Conservation (phyloP, 2,888 invertebrate species). For the Lamproptera curius region DNA sequence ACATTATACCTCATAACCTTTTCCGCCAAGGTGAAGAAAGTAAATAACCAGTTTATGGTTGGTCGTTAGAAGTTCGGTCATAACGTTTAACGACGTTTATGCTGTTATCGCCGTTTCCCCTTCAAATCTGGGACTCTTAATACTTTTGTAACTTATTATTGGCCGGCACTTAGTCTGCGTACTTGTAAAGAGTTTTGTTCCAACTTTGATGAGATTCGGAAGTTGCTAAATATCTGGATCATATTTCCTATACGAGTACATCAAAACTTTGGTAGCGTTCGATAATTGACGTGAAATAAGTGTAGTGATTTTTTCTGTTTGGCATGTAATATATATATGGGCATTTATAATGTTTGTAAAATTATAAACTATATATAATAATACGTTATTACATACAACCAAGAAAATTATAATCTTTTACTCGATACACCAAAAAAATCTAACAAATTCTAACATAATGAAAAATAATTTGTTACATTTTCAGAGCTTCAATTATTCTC, state of each 20-base stretch:
- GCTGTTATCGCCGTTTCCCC: constrained; percentile 53
- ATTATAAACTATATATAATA: too few relatives aligned
- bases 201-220: constrained; percentile 21
- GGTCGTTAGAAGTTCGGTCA: constrained; percentile 69
- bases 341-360: too few relatives aligned
- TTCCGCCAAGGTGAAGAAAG: constrained; percentile 45
- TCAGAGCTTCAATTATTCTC: too few relatives aligned
- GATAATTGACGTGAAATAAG: not conserved
- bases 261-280: not conserved
- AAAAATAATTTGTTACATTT: too few relatives aligned
- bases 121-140: constrained; percentile 55
- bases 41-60: constrained; percentile 69
- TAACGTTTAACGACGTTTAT: constrained; percentile 61
- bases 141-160: constrained; percentile 58
- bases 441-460: too few relatives aligned
- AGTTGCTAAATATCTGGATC: constrained; percentile 3
- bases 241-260: not conserved
- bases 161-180: constrained; percentile 39
- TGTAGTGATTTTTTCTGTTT: not conserved
- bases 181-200: constrained; percentile 23
- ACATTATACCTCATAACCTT: constrained; percentile 23
- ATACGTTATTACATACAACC: too few relatives aligned
- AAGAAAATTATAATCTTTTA: too few relatives aligned
- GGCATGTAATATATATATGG: too few relatives aligned
- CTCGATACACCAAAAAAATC: too few relatives aligned